These are phyloP conservation scores for Drosophila athabasca DNA, from an alignment of 1,140 invertebrate genomes.

Conservation along the genomic window DNA sequence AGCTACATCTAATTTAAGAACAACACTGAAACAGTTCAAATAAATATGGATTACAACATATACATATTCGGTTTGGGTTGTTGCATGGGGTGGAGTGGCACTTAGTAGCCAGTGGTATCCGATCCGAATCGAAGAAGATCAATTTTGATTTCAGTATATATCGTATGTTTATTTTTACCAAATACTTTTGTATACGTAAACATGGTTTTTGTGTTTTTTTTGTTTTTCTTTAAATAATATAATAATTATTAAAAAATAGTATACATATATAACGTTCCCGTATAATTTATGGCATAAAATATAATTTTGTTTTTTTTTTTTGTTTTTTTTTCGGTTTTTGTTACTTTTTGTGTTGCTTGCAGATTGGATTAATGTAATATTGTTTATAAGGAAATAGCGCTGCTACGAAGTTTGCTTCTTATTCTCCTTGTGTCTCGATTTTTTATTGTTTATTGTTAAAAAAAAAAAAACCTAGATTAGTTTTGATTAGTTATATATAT, in stretches of 20 bases:
- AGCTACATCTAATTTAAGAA: too few relatives aligned
- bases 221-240: slow-evolving; percentile 70
- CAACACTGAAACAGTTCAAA: background rate
- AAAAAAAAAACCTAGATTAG: slow-evolving; percentile 66
- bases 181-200: slow-evolving; percentile 78
- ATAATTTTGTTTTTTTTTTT: slow-evolving; percentile 37
- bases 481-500: slow-evolving; percentile 71
- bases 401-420: slow-evolving; percentile 20
- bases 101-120: too few relatives aligned
- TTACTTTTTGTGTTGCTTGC: slow-evolving; percentile 20
- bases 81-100: too few relatives aligned
- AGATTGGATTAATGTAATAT: slow-evolving; percentile 33
- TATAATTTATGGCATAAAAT: slow-evolving; percentile 79
- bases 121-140: too few relatives aligned
- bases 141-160: slow-evolving; percentile 41
- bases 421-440: background rate
- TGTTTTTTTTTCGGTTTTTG: slow-evolving; percentile 11
- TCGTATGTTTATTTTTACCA: slow-evolving; percentile 62
- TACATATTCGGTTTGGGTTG: too few relatives aligned
- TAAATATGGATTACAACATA: background rate
- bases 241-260: slow-evolving; percentile 63
- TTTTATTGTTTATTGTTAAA: slow-evolving; percentile 34
- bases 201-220: slow-evolving; percentile 54
- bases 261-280: slow-evolving; percentile 70
- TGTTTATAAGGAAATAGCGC: slow-evolving; percentile 68